Percentiles rank a stretch among this genome's conserved stretches.
These are phyloP conservation scores for Bursaphelenchus okinawaensis DNA, from an alignment of 2,888 invertebrate genomes.

Conservation along the genomic window DNA sequence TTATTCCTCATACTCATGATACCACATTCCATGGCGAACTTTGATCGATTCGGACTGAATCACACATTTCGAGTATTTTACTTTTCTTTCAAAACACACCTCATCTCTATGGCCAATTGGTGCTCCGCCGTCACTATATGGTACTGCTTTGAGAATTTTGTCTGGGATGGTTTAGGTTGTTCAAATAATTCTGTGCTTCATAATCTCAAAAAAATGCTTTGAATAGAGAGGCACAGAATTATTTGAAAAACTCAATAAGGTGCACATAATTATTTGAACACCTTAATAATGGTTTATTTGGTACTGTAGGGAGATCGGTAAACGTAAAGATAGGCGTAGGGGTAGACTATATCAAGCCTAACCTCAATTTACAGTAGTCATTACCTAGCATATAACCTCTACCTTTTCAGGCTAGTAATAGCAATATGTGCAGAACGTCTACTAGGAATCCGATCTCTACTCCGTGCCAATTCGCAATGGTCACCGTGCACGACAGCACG, in stretches of 20 bases:
- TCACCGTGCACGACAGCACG: constrained; percentile 26
- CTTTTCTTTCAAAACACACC: constrained; percentile 43
- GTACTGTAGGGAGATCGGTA: too few relatives aligned
- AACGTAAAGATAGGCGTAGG: too few relatives aligned
- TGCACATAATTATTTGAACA: too few relatives aligned
- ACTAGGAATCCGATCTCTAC: constrained; percentile 49
- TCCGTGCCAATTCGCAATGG: constrained; percentile 24
- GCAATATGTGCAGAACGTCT: constrained; percentile 51
- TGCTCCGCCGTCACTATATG: constrained; percentile 52
- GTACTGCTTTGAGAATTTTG: too few relatives aligned
- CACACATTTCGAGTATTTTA: constrained; percentile 47
- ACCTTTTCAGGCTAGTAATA: constrained; percentile 44
- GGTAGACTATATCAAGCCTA: too few relatives aligned
- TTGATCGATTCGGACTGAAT: constrained; percentile 42
- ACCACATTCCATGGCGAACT: constrained; percentile 53
- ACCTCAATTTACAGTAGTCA: neutral
- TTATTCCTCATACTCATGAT: constrained; percentile 49
- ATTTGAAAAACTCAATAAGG: too few relatives aligned
- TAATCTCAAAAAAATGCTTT: too few relatives aligned
- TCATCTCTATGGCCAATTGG: constrained; percentile 52
- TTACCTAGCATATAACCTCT: too few relatives aligned
- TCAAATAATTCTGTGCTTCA: too few relatives aligned
- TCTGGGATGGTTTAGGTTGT: too few relatives aligned
- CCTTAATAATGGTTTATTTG: too few relatives aligned
- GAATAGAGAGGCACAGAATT: too few relatives aligned